These are phyloP conservation scores for Charanyca ferruginea DNA, from an alignment of 2,888 invertebrate species.

Conservation along the genomic window DNA sequence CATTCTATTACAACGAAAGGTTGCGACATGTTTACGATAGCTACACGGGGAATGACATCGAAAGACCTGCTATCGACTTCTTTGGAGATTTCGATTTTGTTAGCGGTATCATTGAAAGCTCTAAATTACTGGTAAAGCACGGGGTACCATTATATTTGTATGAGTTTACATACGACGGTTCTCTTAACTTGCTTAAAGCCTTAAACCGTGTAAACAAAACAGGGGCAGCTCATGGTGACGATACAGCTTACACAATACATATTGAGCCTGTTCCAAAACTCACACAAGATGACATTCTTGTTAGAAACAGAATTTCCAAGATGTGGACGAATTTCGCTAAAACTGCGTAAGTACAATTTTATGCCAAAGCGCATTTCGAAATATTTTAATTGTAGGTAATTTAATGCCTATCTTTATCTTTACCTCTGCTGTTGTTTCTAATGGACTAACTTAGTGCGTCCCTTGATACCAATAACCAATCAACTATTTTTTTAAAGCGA, in stretches of 20 bases:
- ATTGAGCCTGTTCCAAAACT: conserved; percentile 36
- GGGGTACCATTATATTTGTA: conserved; percentile 72
- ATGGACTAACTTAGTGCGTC: no score
- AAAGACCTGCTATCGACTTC: conserved; percentile 71
- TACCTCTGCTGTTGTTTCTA: no score
- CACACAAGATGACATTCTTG: conserved; percentile 56
- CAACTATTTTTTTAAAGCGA: no score
- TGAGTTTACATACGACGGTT: conserved; percentile 75
- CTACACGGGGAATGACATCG: conserved; percentile 54
- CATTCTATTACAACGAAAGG: conserved; percentile 64
- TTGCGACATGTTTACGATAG: conserved; percentile 45
- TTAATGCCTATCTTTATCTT: neutral
- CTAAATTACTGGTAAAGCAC: conserved; percentile 45
- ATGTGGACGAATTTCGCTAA: conserved; percentile 81
- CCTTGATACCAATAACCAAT: no score
- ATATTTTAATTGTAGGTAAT: neutral
- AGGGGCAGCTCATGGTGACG: conserved; percentile 76
- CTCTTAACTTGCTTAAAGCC: conserved; percentile 67
- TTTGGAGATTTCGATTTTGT: conserved; percentile 75
- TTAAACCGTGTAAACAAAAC: conserved; percentile 26
- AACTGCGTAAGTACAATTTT: conserved; percentile 69
- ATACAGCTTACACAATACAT: conserved; percentile 62
- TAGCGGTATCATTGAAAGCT: conserved; percentile 64
- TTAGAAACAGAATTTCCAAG: conserved; percentile 68
- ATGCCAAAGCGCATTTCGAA: neutral